These are phyloP conservation scores for Saccostrea echinata DNA, from an alignment of 1,140 invertebrate species.

Conservation along the genomic window DNA sequence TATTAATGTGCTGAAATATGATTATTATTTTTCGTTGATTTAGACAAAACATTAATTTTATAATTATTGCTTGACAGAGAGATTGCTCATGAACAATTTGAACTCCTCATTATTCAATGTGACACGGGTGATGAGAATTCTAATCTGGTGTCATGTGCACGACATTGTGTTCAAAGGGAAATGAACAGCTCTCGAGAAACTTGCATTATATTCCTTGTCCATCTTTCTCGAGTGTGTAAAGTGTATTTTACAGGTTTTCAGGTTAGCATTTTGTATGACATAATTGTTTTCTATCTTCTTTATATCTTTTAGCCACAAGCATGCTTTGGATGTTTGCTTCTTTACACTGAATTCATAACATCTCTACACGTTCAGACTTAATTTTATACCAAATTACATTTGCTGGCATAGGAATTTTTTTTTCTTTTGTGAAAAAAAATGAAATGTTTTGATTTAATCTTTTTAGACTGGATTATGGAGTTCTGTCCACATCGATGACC, in stretches of 20 bases:
- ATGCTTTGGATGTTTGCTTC: too few species aligned
- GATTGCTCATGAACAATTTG: neutral
- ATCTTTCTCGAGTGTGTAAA: constrained; percentile 69
- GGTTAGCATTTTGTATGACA: constrained; percentile 51
- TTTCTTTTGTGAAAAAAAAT: too few species aligned
- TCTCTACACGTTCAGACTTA: too few species aligned
- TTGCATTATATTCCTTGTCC: constrained; percentile 71
- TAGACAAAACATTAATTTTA: neutral
- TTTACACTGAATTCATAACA: too few species aligned
- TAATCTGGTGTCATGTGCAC: constrained; percentile 73
- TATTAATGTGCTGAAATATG: neutral
- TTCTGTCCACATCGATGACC: constrained; percentile 75
- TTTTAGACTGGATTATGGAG: constrained; percentile 74
- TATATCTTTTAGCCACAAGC: too few species aligned
- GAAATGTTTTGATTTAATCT: neutral
- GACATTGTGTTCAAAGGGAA: constrained; percentile 70
- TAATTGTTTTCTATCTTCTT: neutral
- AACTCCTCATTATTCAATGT: constrained; percentile 71
- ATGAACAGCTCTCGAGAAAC: constrained; percentile 48
- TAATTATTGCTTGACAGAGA: neutral
- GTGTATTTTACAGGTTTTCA: constrained; percentile 74
- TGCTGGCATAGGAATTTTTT: too few species aligned
- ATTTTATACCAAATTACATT: too few species aligned
- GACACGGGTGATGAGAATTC: constrained; percentile 71
- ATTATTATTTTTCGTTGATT: neutral